phyloP scores from a whole-genome alignment of 2,888 invertebrate species.

The Agriopis aurantiaria region DNA sequence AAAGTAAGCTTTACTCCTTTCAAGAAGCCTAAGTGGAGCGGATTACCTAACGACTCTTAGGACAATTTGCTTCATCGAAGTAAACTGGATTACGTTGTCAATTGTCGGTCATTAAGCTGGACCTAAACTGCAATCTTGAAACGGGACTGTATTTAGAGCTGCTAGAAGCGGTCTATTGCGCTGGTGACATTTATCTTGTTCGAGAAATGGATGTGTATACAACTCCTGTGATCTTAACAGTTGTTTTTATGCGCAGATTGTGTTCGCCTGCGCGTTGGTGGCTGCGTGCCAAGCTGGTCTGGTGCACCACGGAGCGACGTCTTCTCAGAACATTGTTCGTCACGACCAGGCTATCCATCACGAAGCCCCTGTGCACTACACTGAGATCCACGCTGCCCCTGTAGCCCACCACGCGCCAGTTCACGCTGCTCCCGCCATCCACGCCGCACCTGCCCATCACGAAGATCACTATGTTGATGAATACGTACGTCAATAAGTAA shows the following conservation, averaged over 20 bases:
- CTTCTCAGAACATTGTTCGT: slow-evolving; percentile 80
- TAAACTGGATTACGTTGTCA: slow-evolving; percentile 53
- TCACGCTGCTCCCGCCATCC: slow-evolving; percentile 48
- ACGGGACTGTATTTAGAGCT: slow-evolving; percentile 25
- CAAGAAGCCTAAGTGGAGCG: slow-evolving; percentile 49
- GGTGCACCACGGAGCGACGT: slow-evolving; percentile 78
- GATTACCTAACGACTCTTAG: slow-evolving; percentile 59
- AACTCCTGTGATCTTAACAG: background rate
- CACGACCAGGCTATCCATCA: slow-evolving; percentile 74
- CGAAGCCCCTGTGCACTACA: slow-evolving; percentile 70
- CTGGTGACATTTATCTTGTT: background rate
- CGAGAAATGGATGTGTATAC: background rate
- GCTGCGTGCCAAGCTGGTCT: slow-evolving; percentile 76
- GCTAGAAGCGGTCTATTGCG: slow-evolving; percentile 6
- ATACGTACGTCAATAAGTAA: slow-evolving; percentile 62
- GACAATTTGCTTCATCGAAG: slow-evolving; percentile 52
- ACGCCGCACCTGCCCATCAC: slow-evolving; percentile 55
- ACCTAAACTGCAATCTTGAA: slow-evolving; percentile 36
- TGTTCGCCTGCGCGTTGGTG: slow-evolving; percentile 69
- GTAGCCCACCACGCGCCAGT: slow-evolving; percentile 48
- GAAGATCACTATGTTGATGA: slow-evolving; percentile 80
- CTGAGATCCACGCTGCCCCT: slow-evolving; percentile 56
- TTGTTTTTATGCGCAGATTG: slow-evolving; percentile 58
- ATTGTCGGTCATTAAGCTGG: slow-evolving; percentile 42
- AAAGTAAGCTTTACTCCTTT: slow-evolving; percentile 75